phyloP scores from a whole-genome alignment of 2,797 vertebrate genomes.

The Pseudochaenichthys georgianus region DNA sequence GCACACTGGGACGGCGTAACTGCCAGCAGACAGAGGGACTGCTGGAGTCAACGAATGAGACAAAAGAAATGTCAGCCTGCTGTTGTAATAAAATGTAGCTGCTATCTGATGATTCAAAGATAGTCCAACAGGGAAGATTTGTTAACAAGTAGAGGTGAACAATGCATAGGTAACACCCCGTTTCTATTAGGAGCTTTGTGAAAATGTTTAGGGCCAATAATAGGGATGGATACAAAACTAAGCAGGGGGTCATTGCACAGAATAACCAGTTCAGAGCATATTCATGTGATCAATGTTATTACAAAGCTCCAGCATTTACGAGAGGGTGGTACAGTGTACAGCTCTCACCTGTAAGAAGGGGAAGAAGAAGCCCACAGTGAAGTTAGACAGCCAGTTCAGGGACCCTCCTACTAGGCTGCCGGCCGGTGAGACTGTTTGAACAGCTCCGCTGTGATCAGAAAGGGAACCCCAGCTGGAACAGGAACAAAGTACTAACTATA shows the following conservation, averaged over 20 bases:
- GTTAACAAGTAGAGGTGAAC: not conserved
- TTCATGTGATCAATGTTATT: not conserved
- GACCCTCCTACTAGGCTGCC: conserved; percentile 90
- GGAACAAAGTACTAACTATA: not conserved
- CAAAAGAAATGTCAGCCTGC: not conserved
- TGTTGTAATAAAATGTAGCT: not conserved
- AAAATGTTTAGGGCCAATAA: not conserved
- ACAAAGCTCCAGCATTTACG: not conserved
- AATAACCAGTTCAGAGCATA: not conserved
- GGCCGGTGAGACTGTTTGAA: conserved; percentile 93
- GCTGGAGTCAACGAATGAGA: not conserved
- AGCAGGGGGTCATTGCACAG: not conserved
- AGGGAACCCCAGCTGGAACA: conserved; percentile 88
- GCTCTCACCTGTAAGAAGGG: conserved; percentile 91
- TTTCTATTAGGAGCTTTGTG: not conserved
- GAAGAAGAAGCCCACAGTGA: conserved; percentile 92
- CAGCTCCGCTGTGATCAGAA: conserved; percentile 92
- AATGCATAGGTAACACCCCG: not conserved
- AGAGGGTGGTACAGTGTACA: not conserved
- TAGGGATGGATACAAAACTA: not conserved
- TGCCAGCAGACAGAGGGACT: not conserved
- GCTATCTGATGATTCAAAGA: conserved; percentile 4
- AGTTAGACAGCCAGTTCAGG: conserved; percentile 94
- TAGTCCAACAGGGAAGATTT: too few species aligned
- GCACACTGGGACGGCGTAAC: too few species aligned